A percentile compares a stretch with the other conserved stretches of the same genome.
These are phyloP conservation scores for Pollenia griseotomentosa DNA, from an alignment of 2,888 invertebrate genomes.

Conservation along the genomic window DNA sequence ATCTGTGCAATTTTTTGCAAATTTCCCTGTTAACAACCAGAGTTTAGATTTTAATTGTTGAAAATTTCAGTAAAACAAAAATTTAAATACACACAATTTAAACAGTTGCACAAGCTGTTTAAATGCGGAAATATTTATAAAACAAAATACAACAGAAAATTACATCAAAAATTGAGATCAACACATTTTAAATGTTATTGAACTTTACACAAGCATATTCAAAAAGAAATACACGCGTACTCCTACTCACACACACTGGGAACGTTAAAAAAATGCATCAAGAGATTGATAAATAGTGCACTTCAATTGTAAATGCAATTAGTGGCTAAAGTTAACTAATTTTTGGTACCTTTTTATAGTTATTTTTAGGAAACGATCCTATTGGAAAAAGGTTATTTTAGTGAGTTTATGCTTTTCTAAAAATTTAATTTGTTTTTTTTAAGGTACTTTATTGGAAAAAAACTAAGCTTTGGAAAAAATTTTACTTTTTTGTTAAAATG, in stretches of 20 bases:
- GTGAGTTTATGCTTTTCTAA: too few relatives aligned
- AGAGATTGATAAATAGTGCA: too few relatives aligned
- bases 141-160: constrained; percentile 34
- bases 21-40: constrained; percentile 57
- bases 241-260: background rate
- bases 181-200: constrained; percentile 65
- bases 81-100: constrained; percentile 14
- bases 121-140: constrained; percentile 63
- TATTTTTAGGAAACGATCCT: too few relatives aligned
- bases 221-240: background rate
- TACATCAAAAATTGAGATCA: constrained; percentile 63
- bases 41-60: constrained; percentile 67
- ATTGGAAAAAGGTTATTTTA: too few relatives aligned
- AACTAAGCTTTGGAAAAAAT: too few relatives aligned
- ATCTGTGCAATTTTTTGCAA: constrained; percentile 12
- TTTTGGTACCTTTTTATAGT: too few relatives aligned
- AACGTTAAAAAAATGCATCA: too few relatives aligned
- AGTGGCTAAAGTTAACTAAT: too few relatives aligned
- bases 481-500: too few relatives aligned
- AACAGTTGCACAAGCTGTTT: constrained; percentile 66
- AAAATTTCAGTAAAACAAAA: constrained; percentile 38
- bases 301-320: too few relatives aligned
- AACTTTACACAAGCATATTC: constrained; percentile 28
- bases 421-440: too few relatives aligned
- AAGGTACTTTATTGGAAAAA: too few relatives aligned